A percentile compares a stretch with the other conserved stretches of the same genome.
Conservation (phyloP, 2,888 invertebrate genomes). For the Sinopyrophorus schimmeli region DNA sequence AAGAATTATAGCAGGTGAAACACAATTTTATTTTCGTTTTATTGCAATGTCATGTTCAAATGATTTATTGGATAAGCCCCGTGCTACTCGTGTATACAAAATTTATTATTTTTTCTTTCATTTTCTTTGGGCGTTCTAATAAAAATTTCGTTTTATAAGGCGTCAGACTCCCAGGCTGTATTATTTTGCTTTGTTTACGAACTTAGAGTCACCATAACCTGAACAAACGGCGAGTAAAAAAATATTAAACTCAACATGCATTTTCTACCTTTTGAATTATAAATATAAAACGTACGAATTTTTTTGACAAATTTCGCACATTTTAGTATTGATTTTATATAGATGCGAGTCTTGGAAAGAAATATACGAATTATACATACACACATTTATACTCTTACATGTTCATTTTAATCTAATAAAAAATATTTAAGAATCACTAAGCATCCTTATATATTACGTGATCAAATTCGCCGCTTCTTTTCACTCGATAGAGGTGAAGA, state of each 20-base stretch:
- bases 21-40: conserved; percentile 46
- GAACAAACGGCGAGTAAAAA: conserved; percentile 18
- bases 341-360: too few species aligned
- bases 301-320: too few species aligned
- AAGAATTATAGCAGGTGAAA: conserved; percentile 43
- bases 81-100: conserved; percentile 41
- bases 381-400: too few species aligned
- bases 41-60: conserved; percentile 44
- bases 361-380: too few species aligned
- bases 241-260: conserved; percentile 16
- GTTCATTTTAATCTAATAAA: too few species aligned
- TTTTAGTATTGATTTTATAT: too few species aligned
- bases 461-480: conserved; percentile 26
- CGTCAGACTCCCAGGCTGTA: conserved; percentile 24
- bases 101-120: conserved; percentile 38
- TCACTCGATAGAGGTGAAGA: conserved; percentile 19
- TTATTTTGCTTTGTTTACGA: conserved; percentile 24
- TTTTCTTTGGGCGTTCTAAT: conserved; percentile 25
- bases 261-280: too few species aligned
- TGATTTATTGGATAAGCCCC: conserved; percentile 45
- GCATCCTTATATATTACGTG: too few species aligned
- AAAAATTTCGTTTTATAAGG: conserved; percentile 29
- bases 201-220: conserved; percentile 24
- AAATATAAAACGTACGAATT: conserved; percentile 2
- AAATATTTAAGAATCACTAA: too few species aligned